Evolutionary conservation across 1,140 invertebrate genomes (phyloP), one percentile per base, ranked within the genome.

Genomic region (Drosophila triauraria): DNA sequence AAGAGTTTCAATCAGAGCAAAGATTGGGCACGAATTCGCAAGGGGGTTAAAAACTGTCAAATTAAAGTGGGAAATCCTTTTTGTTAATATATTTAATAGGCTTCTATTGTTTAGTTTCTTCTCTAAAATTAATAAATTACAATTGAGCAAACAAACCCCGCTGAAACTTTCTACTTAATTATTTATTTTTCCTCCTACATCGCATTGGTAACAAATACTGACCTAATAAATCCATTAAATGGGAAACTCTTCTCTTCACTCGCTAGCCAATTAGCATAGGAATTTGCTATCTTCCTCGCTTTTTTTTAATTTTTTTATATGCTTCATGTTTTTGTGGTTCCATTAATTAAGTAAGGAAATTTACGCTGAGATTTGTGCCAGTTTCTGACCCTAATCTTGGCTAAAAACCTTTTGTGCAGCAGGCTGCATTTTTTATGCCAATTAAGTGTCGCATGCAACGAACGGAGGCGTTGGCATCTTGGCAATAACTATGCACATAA

Each of bases 401-500:
- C 62, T 44, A 13, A 65, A 40, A 58, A 75, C 35, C 67, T 68
- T 62, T 59, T 56, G 53, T 60, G 62, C 54, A 58, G 25, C 17
- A 23, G 42, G 38, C 48, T 56, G 72, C 76, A 83, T 82, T 75
- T 75, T 71, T 61, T 59, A 76, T 80, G 62, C 68, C 83, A 87
- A 87, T 87, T 87, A 87, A 84, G 58, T 87, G 83, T 87, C 83
- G 83, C 83, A 87, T 87, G 83, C 81, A 75, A 85, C 71, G 60
- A 32, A 54, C 68, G 59, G 46, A 80, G 75, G 76, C 75, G 75
- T 78, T 62, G 50, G 68, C 54, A 63, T 64, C 60, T 60, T 60
- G 68, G 58, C 70, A 82, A 76, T 84, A 88, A 85, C 85, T 90
- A 88, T 90, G 84, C 85, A 88, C 85, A 88, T 88, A 91, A 88